Base-by-base conservation (phyloP, 1,140 invertebrate species). In the Leptestheria dahalacensis region DNA sequence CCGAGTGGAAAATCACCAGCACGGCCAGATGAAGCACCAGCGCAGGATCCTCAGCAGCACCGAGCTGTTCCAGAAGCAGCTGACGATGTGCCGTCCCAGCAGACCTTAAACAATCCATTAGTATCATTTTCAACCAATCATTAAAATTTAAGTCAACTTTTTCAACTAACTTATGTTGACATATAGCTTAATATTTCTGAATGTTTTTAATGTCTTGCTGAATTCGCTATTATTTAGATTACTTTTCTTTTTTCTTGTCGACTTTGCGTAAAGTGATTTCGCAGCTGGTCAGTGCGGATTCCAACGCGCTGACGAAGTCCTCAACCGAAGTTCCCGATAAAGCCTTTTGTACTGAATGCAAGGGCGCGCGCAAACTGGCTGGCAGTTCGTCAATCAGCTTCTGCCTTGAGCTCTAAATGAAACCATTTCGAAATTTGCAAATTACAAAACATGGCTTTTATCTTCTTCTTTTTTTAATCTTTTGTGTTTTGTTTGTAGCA, bases 231-330 rank as follows among this genome's bases (percentile, higher is more conserved):
- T 15, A 18, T 61, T 47, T 60, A 29, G 60, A 55, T 65, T 71
- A 79, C 73, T 81, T 81, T 74, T 92, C 88, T 68, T 86, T 88
- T 67, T 88, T 91, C 66, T 89, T 90, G 69, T 93, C 88, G 60
- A 82, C 79, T 73, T 94, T 95, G 65, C 85, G 89, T 46, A 91
- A 71, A 74, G 95, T 83, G 64, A 88, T 87, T 68, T 88, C 66
- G 47, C 70, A 70, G 62, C 77, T 74, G 28, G 78, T 74, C 62
- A 92, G 75, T 11, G 84, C 81, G 6, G 76, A 69, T 66, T 94
- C 89, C 54, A 85, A 72, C 9, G 77, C 73, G 62, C 77, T 74
- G 60, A 87, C 78, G 71, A 94, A 95, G 2, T 88, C 82, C 26
- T 55, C 54, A 18, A 46, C 12, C 12, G 4, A 49, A 12, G 72